phyloP scores from a whole-genome alignment of 2,888 invertebrate species.

The Eueremaeus valkanovi region DNA sequence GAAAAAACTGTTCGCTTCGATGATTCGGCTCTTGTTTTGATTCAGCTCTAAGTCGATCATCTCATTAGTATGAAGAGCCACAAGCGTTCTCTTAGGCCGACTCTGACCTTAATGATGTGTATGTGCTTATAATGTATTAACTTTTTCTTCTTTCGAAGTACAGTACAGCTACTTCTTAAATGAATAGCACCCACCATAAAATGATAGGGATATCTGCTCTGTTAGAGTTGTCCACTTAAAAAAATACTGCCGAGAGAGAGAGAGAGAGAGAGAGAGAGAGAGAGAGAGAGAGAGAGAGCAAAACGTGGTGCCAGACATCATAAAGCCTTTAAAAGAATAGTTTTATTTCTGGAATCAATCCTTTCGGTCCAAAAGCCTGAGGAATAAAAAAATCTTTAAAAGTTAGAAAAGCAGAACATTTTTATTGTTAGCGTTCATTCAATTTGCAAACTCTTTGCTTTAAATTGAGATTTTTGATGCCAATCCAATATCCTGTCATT shows the following conservation, averaged over 20 bases:
- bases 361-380: slow-evolving; percentile 23
- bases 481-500: slow-evolving; percentile 20
- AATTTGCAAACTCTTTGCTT: not conserved
- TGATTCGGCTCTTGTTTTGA: not conserved
- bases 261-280: not conserved
- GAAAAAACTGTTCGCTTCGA: not conserved
- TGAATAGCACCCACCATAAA: slow-evolving; percentile 31
- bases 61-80: slow-evolving; percentile 28
- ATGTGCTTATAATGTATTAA: not conserved
- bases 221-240: not conserved
- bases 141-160: not conserved
- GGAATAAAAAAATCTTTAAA: not conserved
- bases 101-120: slow-evolving; percentile 8
- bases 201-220: not conserved
- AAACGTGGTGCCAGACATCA: slow-evolving; percentile 29
- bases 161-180: slow-evolving; percentile 19
- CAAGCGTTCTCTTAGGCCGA: slow-evolving; percentile 2
- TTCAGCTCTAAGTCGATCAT: not conserved
- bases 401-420: too few species aligned
- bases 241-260: not conserved
- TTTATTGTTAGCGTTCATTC: too few species aligned
- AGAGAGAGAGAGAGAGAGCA: not conserved
- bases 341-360: slow-evolving; percentile 25
- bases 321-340: not conserved
- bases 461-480: not conserved